Evolutionary conservation across 2,888 invertebrate species (phyloP).

Genomic region (Sarcophaga subvicina): DNA sequence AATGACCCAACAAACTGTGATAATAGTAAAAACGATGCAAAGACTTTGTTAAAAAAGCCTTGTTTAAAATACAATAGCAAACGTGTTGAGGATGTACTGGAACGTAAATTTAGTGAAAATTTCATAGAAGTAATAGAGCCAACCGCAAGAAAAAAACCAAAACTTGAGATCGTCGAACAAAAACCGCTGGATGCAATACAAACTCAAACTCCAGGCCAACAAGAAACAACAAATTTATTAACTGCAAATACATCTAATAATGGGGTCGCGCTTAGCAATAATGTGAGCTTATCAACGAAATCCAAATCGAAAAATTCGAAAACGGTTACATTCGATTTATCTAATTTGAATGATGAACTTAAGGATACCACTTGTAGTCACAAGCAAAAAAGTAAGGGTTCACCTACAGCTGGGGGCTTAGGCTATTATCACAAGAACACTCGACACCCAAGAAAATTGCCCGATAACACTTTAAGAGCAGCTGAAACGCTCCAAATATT

Average conservation of each 20-base stretch:
- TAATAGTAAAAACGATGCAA: slow-evolving; percentile 11
- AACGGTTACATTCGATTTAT: slow-evolving; percentile 60
- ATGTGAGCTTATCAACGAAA: background rate
- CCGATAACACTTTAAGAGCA: slow-evolving; percentile 51
- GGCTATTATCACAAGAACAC: slow-evolving; percentile 43
- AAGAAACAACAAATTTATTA: background rate
- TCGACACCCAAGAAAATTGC: slow-evolving; percentile 17
- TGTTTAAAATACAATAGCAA: slow-evolving; percentile 45
- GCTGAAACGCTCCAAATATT: slow-evolving; percentile 57
- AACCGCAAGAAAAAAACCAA: background rate
- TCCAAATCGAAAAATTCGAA: slow-evolving; percentile 37
- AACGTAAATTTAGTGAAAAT: background rate
- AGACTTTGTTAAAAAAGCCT: slow-evolving; percentile 31
- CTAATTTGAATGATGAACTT: slow-evolving; percentile 41
- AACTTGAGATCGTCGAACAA: background rate
- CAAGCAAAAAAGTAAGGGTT: background rate
- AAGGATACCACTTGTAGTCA: slow-evolving; percentile 7
- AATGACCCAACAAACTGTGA: slow-evolving; percentile 48
- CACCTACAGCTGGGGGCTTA: background rate
- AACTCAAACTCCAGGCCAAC: background rate
- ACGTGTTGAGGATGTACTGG: background rate
- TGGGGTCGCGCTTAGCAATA: background rate
- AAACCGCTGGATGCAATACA: background rate
- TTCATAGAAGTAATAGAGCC: background rate
- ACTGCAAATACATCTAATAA: background rate